Percentiles rank a stretch among this genome's conserved stretches.
Evolutionary conservation across 2,888 invertebrate genomes (phyloP).

Genomic region (Machimus atricapillus): DNA sequence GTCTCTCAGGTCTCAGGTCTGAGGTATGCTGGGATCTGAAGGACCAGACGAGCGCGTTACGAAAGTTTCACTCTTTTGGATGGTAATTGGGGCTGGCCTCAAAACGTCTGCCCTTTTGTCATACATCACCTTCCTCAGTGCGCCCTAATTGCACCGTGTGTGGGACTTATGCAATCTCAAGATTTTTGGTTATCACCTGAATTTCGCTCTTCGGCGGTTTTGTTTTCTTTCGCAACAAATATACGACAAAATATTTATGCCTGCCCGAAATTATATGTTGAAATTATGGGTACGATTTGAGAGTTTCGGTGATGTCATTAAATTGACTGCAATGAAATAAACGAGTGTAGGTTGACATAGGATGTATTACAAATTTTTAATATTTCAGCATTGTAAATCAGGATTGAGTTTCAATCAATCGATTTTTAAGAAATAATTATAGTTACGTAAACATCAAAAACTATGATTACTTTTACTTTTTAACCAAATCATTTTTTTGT

Average conservation of each 20-base stretch:
- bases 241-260: background rate
- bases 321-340: background rate
- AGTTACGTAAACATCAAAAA: too few relatives aligned
- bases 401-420: too few relatives aligned
- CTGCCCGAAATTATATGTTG: background rate
- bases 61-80: slow-evolving; percentile 9
- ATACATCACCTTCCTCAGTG: background rate
- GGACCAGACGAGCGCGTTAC: background rate
- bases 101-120: slow-evolving; percentile 22
- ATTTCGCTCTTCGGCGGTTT: background rate
- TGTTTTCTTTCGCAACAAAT: background rate
- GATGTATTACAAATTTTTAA: background rate
- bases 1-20: background rate
- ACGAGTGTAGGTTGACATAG: background rate
- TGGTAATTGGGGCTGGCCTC: slow-evolving; percentile 28
- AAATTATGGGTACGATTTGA: background rate
- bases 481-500: too few relatives aligned
- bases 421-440: too few relatives aligned
- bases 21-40: background rate
- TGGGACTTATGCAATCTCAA: background rate
- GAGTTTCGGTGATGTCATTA: background rate
- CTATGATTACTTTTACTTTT: too few relatives aligned
- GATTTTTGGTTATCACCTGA: background rate
- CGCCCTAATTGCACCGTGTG: background rate
- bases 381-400: background rate